These are phyloP conservation scores for Encarsia formosa DNA, from an alignment of 2,888 invertebrate species.

Conservation along the genomic window DNA sequence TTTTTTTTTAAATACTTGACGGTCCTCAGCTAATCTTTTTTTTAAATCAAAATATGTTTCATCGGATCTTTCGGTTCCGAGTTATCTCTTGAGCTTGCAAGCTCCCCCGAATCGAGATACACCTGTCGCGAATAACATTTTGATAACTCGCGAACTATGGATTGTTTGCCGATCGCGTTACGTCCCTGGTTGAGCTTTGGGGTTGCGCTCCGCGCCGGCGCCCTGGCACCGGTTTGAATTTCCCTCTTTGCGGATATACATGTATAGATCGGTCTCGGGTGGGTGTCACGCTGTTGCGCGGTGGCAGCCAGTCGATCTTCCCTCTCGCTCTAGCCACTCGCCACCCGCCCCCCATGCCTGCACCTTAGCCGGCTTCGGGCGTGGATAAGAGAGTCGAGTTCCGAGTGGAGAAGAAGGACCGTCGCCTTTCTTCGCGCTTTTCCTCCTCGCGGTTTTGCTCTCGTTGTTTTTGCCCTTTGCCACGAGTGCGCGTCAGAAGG, in stretches of 20 bases:
- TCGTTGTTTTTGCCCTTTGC: too few species aligned
- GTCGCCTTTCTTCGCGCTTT: background rate
- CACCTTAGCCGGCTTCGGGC: conserved; percentile 38
- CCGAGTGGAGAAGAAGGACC: background rate
- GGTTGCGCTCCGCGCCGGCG: conserved; percentile 13
- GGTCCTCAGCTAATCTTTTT: too few species aligned
- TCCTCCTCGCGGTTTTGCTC: too few species aligned
- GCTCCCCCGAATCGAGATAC: too few species aligned
- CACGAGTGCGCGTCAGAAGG: background rate
- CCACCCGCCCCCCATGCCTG: background rate
- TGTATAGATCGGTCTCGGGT: conserved; percentile 39
- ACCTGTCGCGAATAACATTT: too few species aligned
- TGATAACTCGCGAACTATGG: too few species aligned
- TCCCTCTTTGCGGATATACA: too few species aligned
- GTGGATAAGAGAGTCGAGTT: conserved; percentile 19
- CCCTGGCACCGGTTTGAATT: conserved; percentile 43
- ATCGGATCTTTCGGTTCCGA: too few species aligned
- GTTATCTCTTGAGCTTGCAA: too few species aligned
- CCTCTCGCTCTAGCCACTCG: conserved; percentile 29
- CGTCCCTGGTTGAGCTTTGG: conserved; percentile 25
- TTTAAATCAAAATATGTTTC: too few species aligned
- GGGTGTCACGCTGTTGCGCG: conserved; percentile 23
- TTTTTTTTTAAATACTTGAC: too few species aligned
- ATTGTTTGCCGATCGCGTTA: too few species aligned
- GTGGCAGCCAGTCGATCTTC: conserved; percentile 30